A percentile compares a stretch with the other conserved stretches of the same genome.
These are phyloP conservation scores for Phorcus lineatus DNA, from an alignment of 2,888 invertebrate genomes.

Conservation along the genomic window DNA sequence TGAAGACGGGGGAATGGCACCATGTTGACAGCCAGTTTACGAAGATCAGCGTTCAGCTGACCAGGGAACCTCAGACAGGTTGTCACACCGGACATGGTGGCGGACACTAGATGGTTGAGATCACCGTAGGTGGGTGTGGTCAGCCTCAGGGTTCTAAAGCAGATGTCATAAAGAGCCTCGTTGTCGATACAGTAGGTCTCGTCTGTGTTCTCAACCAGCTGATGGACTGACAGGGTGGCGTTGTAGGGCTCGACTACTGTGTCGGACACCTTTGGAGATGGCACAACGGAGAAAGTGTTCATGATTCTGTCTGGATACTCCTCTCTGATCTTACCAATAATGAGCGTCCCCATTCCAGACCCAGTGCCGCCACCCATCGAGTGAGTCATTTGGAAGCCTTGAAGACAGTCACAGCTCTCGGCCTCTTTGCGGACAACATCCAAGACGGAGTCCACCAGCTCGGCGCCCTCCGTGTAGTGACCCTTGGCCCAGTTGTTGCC, in stretches of 20 bases:
- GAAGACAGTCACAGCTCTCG: conserved; percentile 71
- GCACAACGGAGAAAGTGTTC: conserved; percentile 96
- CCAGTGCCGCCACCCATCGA: conserved; percentile 92
- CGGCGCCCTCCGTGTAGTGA: conserved; percentile 72
- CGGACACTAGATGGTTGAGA: conserved; percentile 85
- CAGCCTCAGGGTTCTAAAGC: conserved; percentile 89
- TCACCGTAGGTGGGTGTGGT: conserved; percentile 90
- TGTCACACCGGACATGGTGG: conserved; percentile 79
- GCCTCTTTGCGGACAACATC: conserved; percentile 72
- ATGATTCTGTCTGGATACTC: conserved; percentile 92
- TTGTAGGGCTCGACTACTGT: conserved; percentile 84
- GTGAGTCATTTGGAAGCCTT: conserved; percentile 73
- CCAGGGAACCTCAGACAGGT: conserved; percentile 92
- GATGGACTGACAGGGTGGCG: conserved; percentile 83
- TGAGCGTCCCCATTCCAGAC: conserved; percentile 90
- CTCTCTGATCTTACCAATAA: conserved; percentile 96
- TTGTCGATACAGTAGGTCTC: conserved; percentile 93
- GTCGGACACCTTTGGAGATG: conserved; percentile 90
- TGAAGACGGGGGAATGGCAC: conserved; percentile 71
- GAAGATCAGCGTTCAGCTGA: conserved; percentile 66
- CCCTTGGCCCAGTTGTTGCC: conserved; percentile 71
- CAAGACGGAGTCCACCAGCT: conserved; percentile 70
- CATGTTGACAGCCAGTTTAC: conserved; percentile 68
- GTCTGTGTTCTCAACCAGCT: conserved; percentile 89
- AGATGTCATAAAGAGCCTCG: conserved; percentile 91